Evolutionary conservation across 2,888 invertebrate genomes (phyloP).

Genomic region (Lasiommata megera): DNA sequence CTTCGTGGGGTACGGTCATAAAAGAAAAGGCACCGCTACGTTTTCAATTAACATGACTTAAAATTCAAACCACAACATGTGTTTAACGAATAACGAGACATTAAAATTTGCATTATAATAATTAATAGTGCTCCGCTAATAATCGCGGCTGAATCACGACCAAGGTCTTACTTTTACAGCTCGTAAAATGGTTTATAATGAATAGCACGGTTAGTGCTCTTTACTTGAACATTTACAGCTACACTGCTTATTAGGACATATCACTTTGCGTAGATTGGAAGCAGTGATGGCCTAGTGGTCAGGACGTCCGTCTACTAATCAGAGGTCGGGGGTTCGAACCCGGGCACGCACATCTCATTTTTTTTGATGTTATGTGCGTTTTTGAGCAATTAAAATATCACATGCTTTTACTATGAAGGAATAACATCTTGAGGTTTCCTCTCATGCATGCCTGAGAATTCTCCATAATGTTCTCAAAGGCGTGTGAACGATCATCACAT

Average conservation of each 20-base stretch:
- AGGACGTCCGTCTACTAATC: too few relatives aligned
- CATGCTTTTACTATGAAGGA: too few relatives aligned
- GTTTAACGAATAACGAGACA: conserved; percentile 1
- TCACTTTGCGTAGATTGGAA: neutral
- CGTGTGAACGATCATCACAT: too few relatives aligned
- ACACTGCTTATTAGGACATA: neutral
- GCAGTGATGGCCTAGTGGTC: too few relatives aligned
- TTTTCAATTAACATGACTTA: conserved; percentile 3
- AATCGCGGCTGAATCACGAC: conserved; percentile 6
- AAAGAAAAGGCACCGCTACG: neutral
- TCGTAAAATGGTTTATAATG: conserved; percentile 5
- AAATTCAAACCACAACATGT: conserved; percentile 5
- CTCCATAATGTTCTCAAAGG: too few relatives aligned
- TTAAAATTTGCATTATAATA: conserved; percentile 21
- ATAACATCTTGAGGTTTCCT: too few relatives aligned
- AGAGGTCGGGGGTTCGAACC: too few relatives aligned
- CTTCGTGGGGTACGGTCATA: too few relatives aligned
- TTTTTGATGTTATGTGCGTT: too few relatives aligned
- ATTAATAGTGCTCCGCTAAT: conserved; percentile 18
- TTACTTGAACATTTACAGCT: neutral
- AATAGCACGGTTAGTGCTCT: neutral
- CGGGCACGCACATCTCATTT: too few relatives aligned
- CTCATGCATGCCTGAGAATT: too few relatives aligned
- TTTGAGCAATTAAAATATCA: too few relatives aligned
- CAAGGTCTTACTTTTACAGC: conserved; percentile 6